Percentiles rank a stretch among this genome's conserved stretches.
Evolutionary conservation across 64 coral and sea anemone genomes (phyloP).

Genomic region (Montipora cactus): DNA sequence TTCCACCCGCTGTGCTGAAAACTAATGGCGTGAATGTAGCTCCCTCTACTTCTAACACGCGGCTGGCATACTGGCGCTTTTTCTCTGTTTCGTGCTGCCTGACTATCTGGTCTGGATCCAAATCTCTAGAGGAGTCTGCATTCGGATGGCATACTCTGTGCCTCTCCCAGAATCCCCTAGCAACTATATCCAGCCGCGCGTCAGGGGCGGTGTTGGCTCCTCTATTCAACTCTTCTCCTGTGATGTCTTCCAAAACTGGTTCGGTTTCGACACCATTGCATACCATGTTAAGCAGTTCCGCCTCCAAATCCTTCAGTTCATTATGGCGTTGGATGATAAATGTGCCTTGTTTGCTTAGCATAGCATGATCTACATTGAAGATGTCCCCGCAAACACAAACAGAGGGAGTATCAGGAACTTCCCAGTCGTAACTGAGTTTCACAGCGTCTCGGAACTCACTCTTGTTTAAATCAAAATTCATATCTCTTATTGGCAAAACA

Average conservation of each 20-base stretch:
- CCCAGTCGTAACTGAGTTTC: too few species aligned
- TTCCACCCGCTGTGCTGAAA: not conserved
- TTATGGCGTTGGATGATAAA: too few species aligned
- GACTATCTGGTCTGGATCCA: conserved; percentile 17
- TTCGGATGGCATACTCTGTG: not conserved
- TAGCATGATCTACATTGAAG: not conserved
- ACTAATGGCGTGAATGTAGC: conserved; percentile 2
- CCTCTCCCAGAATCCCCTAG: not conserved
- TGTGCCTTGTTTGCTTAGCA: too few species aligned
- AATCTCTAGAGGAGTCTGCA: conserved; percentile 6
- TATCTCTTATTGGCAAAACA: too few species aligned
- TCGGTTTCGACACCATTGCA: not conserved
- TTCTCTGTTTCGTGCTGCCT: conserved; percentile 13
- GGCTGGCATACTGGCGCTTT: conserved; percentile 1
- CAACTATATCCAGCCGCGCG: not conserved
- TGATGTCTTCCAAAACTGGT: not conserved
- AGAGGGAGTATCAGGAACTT: too few species aligned
- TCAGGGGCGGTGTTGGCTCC: not conserved
- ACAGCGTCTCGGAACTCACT: too few species aligned
- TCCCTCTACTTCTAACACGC: not conserved
- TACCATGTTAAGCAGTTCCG: not conserved
- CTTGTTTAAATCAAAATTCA: too few species aligned
- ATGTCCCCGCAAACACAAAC: too few species aligned
- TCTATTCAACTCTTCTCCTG: not conserved
- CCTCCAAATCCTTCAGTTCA: too few species aligned